These are phyloP conservation scores for Arion vulgaris DNA, from an alignment of 1,140 invertebrate species.

Conservation along the genomic window DNA sequence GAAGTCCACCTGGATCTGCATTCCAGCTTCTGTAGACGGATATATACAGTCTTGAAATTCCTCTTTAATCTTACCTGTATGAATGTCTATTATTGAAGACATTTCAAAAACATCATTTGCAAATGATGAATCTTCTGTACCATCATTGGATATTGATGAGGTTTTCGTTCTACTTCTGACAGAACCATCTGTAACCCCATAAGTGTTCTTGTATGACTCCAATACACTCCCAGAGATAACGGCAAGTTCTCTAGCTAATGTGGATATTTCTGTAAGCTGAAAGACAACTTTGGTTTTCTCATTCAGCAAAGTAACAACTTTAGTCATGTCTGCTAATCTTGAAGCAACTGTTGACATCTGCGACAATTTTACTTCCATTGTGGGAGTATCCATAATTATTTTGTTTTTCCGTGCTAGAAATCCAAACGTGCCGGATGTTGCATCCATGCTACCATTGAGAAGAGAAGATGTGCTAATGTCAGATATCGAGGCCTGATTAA, in stretches of 20 bases:
- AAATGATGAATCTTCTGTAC: neutral
- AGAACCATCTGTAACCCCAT: neutral
- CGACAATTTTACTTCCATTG: slow-evolving; percentile 10
- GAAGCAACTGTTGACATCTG: slow-evolving; percentile 12
- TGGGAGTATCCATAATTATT: slow-evolving; percentile 16
- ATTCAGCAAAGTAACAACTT: slow-evolving; percentile 13
- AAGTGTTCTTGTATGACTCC: slow-evolving; percentile 16
- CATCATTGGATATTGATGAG: neutral
- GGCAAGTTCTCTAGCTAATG: slow-evolving; percentile 4
- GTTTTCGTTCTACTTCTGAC: neutral
- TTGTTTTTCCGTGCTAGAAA: slow-evolving; percentile 13
- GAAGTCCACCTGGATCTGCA: slow-evolving; percentile 20
- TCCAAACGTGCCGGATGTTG: neutral
- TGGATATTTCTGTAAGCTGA: slow-evolving; percentile 22
- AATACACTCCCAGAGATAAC: slow-evolving; percentile 16
- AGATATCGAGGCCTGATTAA: neutral
- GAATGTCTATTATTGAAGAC: neutral
- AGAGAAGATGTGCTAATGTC: neutral
- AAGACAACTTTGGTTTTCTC: slow-evolving; percentile 15
- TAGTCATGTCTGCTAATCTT: slow-evolving; percentile 21
- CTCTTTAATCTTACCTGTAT: slow-evolving; percentile 5
- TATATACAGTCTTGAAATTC: slow-evolving; percentile 3
- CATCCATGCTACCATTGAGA: neutral
- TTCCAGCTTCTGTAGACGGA: neutral
- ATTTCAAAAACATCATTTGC: neutral